These are phyloP conservation scores for Apogon hyalosoma DNA, from an alignment of 2,797 vertebrate species.

Conservation along the genomic window DNA sequence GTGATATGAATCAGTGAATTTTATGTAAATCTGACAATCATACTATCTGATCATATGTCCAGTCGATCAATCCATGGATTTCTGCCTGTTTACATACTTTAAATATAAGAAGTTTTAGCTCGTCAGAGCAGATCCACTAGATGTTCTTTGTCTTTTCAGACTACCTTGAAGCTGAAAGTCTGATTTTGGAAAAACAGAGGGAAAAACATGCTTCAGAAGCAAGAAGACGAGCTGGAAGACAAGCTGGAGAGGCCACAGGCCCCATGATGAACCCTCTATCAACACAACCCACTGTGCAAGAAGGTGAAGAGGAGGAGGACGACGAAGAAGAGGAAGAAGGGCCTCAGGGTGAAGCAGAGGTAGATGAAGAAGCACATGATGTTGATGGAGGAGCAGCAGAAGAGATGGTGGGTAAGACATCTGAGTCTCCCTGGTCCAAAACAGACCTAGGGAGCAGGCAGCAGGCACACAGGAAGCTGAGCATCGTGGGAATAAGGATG, in stretches of 20 bases:
- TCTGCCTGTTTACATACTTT: too few species aligned
- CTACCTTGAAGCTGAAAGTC: constrained; percentile 64
- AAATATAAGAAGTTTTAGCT: neutral
- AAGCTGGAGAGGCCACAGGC: constrained; percentile 34
- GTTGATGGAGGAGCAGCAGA: constrained; percentile 36
- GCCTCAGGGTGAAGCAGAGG: constrained; percentile 28
- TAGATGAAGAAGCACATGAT: constrained; percentile 46
- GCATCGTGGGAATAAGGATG: constrained; percentile 81
- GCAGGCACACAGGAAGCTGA: constrained; percentile 66
- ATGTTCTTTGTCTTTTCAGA: constrained; percentile 45
- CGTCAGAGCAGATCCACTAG: neutral
- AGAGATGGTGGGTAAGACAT: constrained; percentile 34
- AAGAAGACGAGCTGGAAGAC: constrained; percentile 23
- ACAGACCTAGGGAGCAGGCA: constrained; percentile 17
- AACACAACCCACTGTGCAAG: constrained; percentile 36
- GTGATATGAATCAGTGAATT: too few species aligned
- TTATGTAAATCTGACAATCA: too few species aligned
- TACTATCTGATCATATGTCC: too few species aligned
- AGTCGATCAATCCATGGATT: too few species aligned
- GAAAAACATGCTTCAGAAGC: constrained; percentile 42
- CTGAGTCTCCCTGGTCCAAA: constrained; percentile 52
- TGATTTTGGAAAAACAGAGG: constrained; percentile 53
- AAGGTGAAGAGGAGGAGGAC: constrained; percentile 48
- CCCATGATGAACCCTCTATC: constrained; percentile 9
- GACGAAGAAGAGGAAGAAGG: constrained; percentile 50